These are phyloP conservation scores for Euzophera pinguis DNA, from an alignment of 2,888 invertebrate genomes.

Conservation along the genomic window DNA sequence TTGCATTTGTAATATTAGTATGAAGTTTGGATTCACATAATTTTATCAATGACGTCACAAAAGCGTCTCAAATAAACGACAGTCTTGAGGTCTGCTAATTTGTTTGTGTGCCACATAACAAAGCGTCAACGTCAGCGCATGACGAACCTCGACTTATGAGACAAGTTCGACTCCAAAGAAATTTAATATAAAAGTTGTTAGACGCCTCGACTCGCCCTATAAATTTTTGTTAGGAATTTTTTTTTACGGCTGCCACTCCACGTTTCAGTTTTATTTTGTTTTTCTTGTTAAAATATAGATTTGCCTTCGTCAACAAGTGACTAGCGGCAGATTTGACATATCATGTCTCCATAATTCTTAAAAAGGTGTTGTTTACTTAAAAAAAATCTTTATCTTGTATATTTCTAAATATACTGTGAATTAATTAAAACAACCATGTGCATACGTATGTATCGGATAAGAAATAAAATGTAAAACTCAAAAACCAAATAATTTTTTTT, in stretches of 20 bases:
- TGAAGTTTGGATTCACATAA: too few species aligned
- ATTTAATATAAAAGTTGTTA: conserved; percentile 45
- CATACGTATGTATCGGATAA: neutral
- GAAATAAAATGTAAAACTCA: neutral
- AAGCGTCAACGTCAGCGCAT: conserved; percentile 21
- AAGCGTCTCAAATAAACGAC: too few species aligned
- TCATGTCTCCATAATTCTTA: neutral
- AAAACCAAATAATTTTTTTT: too few species aligned
- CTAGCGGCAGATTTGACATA: neutral
- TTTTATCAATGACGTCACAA: too few species aligned
- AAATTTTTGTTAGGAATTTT: conserved; percentile 30
- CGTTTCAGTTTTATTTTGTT: conserved; percentile 15
- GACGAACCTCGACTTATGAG: conserved; percentile 23
- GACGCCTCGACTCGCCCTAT: conserved; percentile 26
- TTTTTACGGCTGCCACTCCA: conserved; percentile 28
- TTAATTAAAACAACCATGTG: too few species aligned
- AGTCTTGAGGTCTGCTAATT: neutral
- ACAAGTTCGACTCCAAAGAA: conserved; percentile 32
- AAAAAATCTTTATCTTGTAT: too few species aligned
- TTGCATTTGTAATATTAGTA: too few species aligned
- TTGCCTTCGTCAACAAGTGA: neutral
- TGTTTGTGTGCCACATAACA: conserved; percentile 15
- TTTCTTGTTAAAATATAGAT: conserved; percentile 6
- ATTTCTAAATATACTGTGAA: too few species aligned
- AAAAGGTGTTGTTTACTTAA: neutral